Evolutionary conservation across 2,888 invertebrate species (phyloP).

Genomic region (Volucella zonaria): DNA sequence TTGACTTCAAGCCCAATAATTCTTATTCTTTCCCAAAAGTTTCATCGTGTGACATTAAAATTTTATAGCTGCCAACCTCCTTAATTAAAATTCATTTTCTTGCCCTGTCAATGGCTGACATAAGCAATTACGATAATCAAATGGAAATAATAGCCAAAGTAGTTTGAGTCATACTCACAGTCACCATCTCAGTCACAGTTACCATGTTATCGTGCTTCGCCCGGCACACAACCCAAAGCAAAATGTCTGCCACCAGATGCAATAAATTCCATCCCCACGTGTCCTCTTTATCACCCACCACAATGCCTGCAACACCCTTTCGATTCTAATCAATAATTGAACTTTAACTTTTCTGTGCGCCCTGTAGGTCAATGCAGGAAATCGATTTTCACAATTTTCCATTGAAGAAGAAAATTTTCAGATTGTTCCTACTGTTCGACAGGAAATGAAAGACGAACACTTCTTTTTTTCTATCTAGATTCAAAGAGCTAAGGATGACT

Average conservation of each 20-base stretch:
- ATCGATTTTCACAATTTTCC: conserved; percentile 51
- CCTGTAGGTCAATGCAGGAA: conserved; percentile 58
- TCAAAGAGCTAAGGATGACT: too few relatives aligned
- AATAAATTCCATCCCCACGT: conserved; percentile 29
- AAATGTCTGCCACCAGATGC: conserved; percentile 42
- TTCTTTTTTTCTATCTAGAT: not conserved
- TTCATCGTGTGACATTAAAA: not conserved
- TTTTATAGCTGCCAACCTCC: conserved; percentile 32
- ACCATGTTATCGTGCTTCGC: not conserved
- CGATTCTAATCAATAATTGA: conserved; percentile 65
- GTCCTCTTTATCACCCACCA: not conserved
- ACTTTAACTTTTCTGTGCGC: conserved; percentile 43
- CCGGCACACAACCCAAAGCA: not conserved
- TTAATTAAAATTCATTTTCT: conserved; percentile 46
- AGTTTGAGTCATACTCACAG: conserved; percentile 24
- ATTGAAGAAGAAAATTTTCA: conserved; percentile 26
- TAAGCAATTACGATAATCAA: conserved; percentile 52
- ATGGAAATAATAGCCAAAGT: conserved; percentile 44
- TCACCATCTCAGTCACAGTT: conserved; percentile 21
- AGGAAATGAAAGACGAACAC: conserved; percentile 37
- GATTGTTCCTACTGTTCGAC: conserved; percentile 11
- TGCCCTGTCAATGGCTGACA: conserved; percentile 16
- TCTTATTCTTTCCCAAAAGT: not conserved
- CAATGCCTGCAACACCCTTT: conserved; percentile 30
- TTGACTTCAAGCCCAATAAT: too few relatives aligned